Conservation (phyloP, 2,113 vertebrate genomes). For the Lota lota region DNA sequence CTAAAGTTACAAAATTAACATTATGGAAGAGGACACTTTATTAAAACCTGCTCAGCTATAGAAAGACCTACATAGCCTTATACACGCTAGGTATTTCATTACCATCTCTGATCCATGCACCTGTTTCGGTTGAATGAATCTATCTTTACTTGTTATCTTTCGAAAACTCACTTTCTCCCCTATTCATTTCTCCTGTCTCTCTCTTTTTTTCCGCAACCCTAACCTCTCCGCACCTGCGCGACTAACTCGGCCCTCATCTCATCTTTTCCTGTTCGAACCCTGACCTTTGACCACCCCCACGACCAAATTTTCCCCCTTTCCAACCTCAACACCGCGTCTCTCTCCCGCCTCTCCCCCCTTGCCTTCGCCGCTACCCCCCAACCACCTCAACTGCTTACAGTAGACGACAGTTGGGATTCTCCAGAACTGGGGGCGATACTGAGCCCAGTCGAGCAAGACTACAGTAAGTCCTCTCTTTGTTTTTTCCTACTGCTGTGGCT, state of each 20-base stretch:
- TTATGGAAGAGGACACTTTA: no score
- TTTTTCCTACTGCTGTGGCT: conserved; percentile 4
- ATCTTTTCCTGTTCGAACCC: conserved; percentile 37
- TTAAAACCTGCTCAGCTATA: no score
- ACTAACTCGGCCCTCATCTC: conserved; percentile 39
- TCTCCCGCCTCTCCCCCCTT: conserved; percentile 16
- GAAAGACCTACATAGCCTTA: no score
- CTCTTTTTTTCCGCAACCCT: conserved; percentile 28
- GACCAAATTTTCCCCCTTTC: conserved; percentile 16
- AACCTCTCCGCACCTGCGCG: conserved; percentile 48
- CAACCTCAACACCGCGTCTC: conserved; percentile 28
- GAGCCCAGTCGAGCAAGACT: conserved; percentile 44
- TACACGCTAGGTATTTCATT: no score
- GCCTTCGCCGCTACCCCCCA: conserved; percentile 15
- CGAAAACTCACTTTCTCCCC: conserved; percentile 49
- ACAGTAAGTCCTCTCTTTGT: conserved; percentile 46
- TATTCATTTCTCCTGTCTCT: conserved; percentile 18
- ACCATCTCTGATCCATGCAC: background rate
- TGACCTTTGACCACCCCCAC: conserved; percentile 29
- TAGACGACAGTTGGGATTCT: conserved; percentile 44
- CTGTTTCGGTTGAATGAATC: conserved; percentile 24
- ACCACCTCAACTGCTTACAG: conserved; percentile 14
- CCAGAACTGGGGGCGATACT: conserved; percentile 54
- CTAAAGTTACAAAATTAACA: no score
- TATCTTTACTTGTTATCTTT: conserved; percentile 17